Evolutionary conservation across 92 coral and sea anemone genomes (phyloP), one percentile per base, ranked within the genome.

Genomic region (Desmophyllum pertusum): DNA sequence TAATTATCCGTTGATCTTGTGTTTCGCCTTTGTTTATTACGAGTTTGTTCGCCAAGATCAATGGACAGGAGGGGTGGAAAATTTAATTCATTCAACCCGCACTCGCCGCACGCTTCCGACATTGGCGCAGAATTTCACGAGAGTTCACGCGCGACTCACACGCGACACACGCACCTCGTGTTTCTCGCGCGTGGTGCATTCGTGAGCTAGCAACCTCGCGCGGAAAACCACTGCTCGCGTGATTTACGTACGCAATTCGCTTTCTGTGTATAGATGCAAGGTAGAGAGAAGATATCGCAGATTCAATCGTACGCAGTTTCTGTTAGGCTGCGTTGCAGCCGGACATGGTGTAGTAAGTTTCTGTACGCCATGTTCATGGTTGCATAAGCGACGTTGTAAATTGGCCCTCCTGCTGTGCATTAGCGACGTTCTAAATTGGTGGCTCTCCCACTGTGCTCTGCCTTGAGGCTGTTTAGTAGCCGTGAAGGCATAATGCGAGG

Each of bases 31-130:
- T 68, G 46, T 37, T 68, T 15, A 38, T 46, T 37, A 15, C 27
- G 29, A 59, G 65, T 25, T 59, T 59, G 4, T 29, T 17, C 10
- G 14, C 3, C 10, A 59, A 27, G 33, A 21, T 0, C 65, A 59
- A 59, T 59, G 15, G 33, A 27, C 65, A 23, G 0, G n/a, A 59
- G 30, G 65, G 65, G 65, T 33, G 65, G 8, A 29, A 25, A 59
- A 59, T 59, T 59, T 59, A 59, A 59, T 59, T 59, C 27, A 10
- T 59, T 36, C 6, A 68, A 36, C 73, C 37, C 73, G n/a, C 73
- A 38, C 73, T 68, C 43, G 29, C 6, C 31, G 3, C 6, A 0
- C 25, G 73, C 37, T 68, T 38, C 46, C 73, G 46, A 27, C 35
- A 13, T 59, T 59, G 65, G 31, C 27, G n/a, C n/a, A n/a, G n/a